Percentiles rank a stretch among this genome's conserved stretches.
Evolutionary conservation across 2,113 vertebrate genomes (phyloP).

Genomic region (Galeopterus variegatus): DNA sequence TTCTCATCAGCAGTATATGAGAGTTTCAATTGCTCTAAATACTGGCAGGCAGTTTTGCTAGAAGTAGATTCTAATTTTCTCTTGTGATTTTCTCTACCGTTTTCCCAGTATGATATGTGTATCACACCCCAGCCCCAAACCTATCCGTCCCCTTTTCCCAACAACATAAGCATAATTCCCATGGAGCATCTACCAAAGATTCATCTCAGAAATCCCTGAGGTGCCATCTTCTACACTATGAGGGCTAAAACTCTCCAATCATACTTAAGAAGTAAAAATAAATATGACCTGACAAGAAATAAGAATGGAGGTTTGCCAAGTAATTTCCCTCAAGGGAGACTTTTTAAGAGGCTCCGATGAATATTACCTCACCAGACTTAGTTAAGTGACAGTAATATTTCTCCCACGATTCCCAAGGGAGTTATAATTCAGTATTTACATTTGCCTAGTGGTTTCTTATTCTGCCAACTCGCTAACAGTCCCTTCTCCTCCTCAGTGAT

Average conservation of each 20-base stretch:
- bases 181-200: neutral
- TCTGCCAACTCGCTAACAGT: neutral
- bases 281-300: constrained; percentile 43
- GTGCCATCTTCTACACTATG: neutral
- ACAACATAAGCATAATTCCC: neutral
- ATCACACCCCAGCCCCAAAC: neutral
- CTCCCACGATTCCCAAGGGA: neutral
- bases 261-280: constrained; percentile 66
- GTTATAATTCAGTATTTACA: constrained; percentile 49
- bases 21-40: neutral
- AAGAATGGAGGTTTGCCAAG: constrained; percentile 47
- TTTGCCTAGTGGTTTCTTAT: constrained; percentile 44
- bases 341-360: constrained; percentile 48
- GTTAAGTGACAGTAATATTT: constrained; percentile 61
- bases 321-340: constrained; percentile 43
- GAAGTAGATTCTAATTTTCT: constrained; percentile 1
- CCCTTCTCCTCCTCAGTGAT: neutral
- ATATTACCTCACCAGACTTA: constrained; percentile 47
- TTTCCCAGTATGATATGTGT: neutral
- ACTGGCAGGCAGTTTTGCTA: neutral
- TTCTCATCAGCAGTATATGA: neutral
- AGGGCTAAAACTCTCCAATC: neutral
- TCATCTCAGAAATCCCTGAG: constrained; percentile 56
- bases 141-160: neutral
- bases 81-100: neutral